Conservation (phyloP, 2,113 vertebrate genomes). For the Condylura cristata region DNA sequence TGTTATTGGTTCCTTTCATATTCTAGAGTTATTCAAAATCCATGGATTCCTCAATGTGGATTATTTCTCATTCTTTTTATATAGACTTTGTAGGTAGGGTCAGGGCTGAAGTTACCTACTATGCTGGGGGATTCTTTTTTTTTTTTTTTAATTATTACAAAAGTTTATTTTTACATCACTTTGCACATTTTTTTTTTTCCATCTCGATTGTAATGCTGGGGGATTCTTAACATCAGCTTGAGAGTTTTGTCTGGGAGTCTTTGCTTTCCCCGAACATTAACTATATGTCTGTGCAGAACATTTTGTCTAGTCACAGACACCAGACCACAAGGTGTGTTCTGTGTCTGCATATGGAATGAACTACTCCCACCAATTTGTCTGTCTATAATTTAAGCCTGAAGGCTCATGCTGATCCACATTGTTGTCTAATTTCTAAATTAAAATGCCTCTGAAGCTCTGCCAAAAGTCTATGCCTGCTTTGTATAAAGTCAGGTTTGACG, state of each 20-base stretch:
- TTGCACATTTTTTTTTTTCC: too few species aligned
- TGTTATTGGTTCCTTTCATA: background rate
- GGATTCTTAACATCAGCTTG: background rate
- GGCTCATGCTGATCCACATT: background rate
- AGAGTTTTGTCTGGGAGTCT: rapidly evolving
- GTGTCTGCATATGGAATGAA: background rate
- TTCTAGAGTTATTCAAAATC: background rate
- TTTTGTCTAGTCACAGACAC: background rate
- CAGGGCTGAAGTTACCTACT: background rate
- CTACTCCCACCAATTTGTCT: background rate
- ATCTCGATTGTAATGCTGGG: too few species aligned
- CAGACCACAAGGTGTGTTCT: background rate
- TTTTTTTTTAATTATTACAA: too few species aligned
- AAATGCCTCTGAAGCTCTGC: background rate
- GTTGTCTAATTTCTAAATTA: background rate
- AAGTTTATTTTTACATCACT: too few species aligned
- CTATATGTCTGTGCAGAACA: background rate
- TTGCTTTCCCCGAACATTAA: background rate
- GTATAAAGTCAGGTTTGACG: background rate
- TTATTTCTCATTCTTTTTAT: background rate
- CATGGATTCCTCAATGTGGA: background rate
- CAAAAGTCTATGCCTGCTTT: rapidly evolving
- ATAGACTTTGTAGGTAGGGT: background rate
- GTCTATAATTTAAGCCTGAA: background rate
- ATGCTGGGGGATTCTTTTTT: background rate